Conservation (phyloP, 2,797 vertebrate genomes). For the Cygnus olor region DNA sequence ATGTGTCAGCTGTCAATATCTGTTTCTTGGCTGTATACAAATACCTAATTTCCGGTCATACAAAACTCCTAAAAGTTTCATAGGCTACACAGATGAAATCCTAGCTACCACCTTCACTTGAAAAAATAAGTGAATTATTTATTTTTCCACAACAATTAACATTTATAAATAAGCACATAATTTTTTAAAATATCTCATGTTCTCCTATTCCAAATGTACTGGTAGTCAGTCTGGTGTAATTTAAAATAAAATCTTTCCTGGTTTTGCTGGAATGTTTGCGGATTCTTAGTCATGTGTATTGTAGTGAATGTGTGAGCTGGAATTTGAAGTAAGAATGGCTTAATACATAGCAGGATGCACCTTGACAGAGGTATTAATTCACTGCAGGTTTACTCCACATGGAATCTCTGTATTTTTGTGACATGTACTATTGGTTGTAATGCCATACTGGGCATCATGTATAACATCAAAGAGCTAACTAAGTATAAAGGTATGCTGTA, state of each 20-base stretch:
- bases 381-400: not conserved
- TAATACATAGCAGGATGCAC: not conserved
- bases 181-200: not conserved
- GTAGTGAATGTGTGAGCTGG: not conserved
- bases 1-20: not conserved
- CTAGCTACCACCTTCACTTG: not conserved
- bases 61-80: conserved; percentile 7
- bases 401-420: conserved; percentile 26
- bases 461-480: conserved; percentile 38
- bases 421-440: not conserved
- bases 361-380: conserved; percentile 42
- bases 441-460: not conserved
- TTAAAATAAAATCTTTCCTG: not conserved
- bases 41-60: conserved; percentile 16
- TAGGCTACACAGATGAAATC: conserved; percentile 4
- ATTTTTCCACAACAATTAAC: not conserved
- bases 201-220: conserved; percentile 29
- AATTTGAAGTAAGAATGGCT: not conserved
- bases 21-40: not conserved
- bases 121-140: not conserved
- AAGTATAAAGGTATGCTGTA: conserved; percentile 8
- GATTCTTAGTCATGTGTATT: not conserved
- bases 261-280: not conserved
- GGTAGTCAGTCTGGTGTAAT: not conserved
- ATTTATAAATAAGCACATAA: not conserved